These are phyloP conservation scores for Steinernema carpocapsae DNA, from an alignment of 2,888 invertebrate species.

Conservation along the genomic window DNA sequence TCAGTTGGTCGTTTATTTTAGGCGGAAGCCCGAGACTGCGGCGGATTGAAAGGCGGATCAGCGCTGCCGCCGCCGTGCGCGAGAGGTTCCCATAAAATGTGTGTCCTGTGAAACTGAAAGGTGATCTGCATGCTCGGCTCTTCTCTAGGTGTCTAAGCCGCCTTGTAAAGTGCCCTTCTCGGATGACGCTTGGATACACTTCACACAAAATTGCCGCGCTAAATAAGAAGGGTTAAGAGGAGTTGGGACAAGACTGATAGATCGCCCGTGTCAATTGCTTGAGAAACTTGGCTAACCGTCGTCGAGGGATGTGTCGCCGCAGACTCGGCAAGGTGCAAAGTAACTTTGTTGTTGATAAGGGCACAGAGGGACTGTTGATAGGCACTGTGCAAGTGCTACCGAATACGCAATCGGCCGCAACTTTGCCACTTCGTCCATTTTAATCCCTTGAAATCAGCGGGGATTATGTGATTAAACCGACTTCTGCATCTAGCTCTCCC, in stretches of 20 bases:
- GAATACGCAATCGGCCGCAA: conserved; percentile 26
- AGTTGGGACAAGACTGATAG: neutral
- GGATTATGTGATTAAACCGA: conserved; percentile 19
- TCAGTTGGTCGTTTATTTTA: conserved; percentile 25
- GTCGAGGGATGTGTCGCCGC: neutral
- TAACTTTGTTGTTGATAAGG: conserved; percentile 1
- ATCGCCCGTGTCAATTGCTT: conserved; percentile 17
- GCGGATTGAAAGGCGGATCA: conserved; percentile 16
- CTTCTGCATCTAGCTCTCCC: neutral
- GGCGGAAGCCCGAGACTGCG: conserved; percentile 28
- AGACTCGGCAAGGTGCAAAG: conserved; percentile 20
- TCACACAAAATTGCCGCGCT: conserved; percentile 24
- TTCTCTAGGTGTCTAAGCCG: conserved; percentile 14
- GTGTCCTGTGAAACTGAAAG: conserved; percentile 5
- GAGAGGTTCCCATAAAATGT: conserved; percentile 22
- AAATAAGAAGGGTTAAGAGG: conserved; percentile 11
- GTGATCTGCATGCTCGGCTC: conserved; percentile 14
- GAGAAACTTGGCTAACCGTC: neutral
- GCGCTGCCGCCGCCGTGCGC: conserved; percentile 1
- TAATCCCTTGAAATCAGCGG: neutral
- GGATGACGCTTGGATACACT: conserved; percentile 12
- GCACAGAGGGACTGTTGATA: conserved; percentile 8
- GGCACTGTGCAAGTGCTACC: conserved; percentile 24
- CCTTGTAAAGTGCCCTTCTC: conserved; percentile 30
- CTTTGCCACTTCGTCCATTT: neutral